phyloP scores from a whole-genome alignment of 2,888 invertebrate genomes.

The Lasioglossum leucozonium region DNA sequence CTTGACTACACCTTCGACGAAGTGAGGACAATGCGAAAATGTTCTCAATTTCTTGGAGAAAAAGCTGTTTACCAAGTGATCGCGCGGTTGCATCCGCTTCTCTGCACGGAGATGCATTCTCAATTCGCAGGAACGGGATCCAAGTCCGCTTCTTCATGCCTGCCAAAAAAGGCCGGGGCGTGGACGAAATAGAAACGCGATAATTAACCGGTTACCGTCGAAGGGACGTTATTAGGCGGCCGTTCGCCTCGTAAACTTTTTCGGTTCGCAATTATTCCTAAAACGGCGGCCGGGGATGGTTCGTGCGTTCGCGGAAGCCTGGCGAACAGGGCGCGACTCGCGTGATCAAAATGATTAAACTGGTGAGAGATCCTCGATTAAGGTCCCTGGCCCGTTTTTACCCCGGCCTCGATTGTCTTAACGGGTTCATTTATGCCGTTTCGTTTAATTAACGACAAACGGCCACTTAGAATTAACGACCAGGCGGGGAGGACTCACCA shows the following conservation, averaged over 20 bases:
- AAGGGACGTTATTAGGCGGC: constrained; percentile 17
- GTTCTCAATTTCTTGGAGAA: background rate
- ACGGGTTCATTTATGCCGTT: constrained; percentile 11
- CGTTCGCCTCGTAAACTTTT: constrained; percentile 6
- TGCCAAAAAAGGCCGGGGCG: constrained; percentile 47
- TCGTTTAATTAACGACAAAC: background rate
- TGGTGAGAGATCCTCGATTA: constrained; percentile 9
- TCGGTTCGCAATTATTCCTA: constrained; percentile 21
- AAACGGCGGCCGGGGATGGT: background rate
- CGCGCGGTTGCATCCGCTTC: background rate
- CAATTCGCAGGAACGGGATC: background rate
- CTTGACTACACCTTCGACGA: background rate
- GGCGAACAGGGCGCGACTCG: constrained; percentile 1
- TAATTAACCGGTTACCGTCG: constrained; percentile 51
- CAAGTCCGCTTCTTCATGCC: constrained; percentile 32
- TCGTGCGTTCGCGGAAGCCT: background rate
- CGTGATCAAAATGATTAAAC: constrained; percentile 26
- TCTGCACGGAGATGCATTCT: constrained; percentile 3
- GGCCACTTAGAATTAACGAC: background rate
- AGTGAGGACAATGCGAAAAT: background rate
- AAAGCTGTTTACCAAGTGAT: background rate
- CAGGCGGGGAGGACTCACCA: background rate
- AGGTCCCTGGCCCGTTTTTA: background rate
- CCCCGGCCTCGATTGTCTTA: background rate
- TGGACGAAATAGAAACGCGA: constrained; percentile 53